A percentile compares a stretch with the other conserved stretches of the same genome.
Evolutionary conservation across 2,797 vertebrate species (phyloP).

Genomic region (Chrosomus eos): DNA sequence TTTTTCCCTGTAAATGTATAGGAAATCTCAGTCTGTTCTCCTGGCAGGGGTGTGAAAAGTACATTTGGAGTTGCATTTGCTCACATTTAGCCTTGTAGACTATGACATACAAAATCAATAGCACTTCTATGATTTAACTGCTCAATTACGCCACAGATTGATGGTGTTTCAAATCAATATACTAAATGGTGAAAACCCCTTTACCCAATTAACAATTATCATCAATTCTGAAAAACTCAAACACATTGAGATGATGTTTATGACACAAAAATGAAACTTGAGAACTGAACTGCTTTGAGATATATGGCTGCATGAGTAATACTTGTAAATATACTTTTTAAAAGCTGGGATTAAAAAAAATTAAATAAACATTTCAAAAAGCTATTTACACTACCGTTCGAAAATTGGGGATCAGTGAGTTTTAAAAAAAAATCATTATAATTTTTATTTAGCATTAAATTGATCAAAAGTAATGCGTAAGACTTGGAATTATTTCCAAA

Average conservation of each 20-base stretch:
- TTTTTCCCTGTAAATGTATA: not conserved
- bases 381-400: not conserved
- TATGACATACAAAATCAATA: slow-evolving; percentile 66
- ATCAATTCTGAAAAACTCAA: slow-evolving; percentile 66
- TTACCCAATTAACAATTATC: slow-evolving; percentile 71
- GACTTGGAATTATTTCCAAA: not conserved
- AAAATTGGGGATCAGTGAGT: not conserved
- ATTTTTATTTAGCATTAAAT: not conserved
- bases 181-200: slow-evolving; percentile 70
- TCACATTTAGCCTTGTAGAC: slow-evolving; percentile 37
- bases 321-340: not conserved
- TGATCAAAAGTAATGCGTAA: not conserved
- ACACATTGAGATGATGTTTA: slow-evolving; percentile 7
- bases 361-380: not conserved
- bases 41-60: slow-evolving; percentile 12
- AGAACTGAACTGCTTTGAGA: not conserved
- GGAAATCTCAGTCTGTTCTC: slow-evolving; percentile 9
- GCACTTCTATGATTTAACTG: slow-evolving; percentile 74
- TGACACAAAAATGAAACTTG: not conserved
- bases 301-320: not conserved
- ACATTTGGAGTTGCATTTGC: slow-evolving; percentile 29
- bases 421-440: too few relatives aligned
- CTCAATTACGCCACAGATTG: slow-evolving; percentile 75
- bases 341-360: not conserved
- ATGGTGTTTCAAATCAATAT: slow-evolving; percentile 75